Percentiles rank a stretch among this genome's conserved stretches.
phyloP scores from a whole-genome alignment of 2,113 vertebrate species.

The Carollia perspicillata region DNA sequence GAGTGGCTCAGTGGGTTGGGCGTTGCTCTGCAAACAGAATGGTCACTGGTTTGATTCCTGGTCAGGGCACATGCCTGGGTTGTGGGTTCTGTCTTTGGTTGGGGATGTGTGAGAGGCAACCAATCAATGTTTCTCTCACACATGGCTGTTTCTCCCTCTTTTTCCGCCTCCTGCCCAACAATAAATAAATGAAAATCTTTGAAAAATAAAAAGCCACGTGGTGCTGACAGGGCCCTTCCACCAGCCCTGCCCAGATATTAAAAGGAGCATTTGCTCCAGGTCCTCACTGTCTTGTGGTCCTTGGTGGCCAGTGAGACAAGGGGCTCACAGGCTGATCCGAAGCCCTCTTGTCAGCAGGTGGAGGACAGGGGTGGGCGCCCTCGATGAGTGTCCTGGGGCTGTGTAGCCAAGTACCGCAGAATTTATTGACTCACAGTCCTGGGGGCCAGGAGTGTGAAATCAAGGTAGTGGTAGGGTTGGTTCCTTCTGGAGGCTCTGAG shows the following conservation, averaged over 20 bases:
- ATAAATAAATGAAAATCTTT: too few relatives aligned
- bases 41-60: too few relatives aligned
- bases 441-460: background rate
- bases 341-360: too few relatives aligned
- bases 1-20: too few relatives aligned
- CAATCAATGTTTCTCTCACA: too few relatives aligned
- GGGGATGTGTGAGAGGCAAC: too few relatives aligned
- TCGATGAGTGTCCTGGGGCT: background rate
- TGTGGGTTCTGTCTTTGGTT: too few relatives aligned
- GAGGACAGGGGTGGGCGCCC: background rate
- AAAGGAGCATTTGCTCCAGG: background rate
- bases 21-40: too few relatives aligned
- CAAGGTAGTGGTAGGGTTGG: background rate
- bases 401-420: background rate
- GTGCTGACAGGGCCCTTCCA: background rate
- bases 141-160: too few relatives aligned
- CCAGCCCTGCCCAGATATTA: background rate
- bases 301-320: background rate
- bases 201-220: background rate
- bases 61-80: too few relatives aligned
- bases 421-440: accelerated
- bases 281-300: background rate
- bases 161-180: too few relatives aligned
- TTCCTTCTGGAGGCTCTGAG: background rate
- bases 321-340: accelerated